Conservation (phyloP, 2,113 vertebrate genomes). For the Rhea americana region DNA sequence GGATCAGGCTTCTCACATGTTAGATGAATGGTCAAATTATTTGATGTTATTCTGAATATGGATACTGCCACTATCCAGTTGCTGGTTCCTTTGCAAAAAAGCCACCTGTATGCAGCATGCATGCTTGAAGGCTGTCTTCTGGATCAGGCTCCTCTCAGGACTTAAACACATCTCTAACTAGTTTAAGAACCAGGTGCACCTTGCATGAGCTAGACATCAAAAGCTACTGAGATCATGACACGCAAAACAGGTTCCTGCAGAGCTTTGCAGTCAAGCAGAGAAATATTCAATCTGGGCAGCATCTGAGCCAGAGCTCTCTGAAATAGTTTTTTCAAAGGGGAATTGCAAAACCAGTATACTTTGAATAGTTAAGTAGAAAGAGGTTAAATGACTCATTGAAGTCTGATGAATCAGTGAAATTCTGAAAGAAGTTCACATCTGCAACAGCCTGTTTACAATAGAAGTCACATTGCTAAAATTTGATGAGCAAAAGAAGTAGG, state of each 20-base stretch:
- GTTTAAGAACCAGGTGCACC: neutral
- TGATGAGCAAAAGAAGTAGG: neutral
- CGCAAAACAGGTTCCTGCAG: neutral
- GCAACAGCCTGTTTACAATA: neutral
- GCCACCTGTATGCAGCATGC: neutral
- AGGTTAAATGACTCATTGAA: neutral
- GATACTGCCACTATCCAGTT: neutral
- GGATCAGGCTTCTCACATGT: neutral
- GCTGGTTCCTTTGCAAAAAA: neutral
- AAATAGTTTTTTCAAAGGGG: neutral
- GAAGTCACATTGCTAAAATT: neutral
- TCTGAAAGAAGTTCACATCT: neutral
- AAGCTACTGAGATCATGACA: neutral
- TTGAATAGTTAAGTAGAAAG: neutral
- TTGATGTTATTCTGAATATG: neutral
- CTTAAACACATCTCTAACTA: neutral
- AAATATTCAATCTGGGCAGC: neutral
- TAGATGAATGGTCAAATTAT: neutral
- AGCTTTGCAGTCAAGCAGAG: neutral
- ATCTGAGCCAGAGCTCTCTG: neutral
- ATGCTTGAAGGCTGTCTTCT: neutral
- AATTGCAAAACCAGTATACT: neutral
- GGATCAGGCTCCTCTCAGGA: neutral
- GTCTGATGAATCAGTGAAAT: neutral
- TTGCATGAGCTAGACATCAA: neutral